Evolutionary conservation across 2,888 invertebrate genomes (phyloP).

Genomic region (Pyrgus malvae): DNA sequence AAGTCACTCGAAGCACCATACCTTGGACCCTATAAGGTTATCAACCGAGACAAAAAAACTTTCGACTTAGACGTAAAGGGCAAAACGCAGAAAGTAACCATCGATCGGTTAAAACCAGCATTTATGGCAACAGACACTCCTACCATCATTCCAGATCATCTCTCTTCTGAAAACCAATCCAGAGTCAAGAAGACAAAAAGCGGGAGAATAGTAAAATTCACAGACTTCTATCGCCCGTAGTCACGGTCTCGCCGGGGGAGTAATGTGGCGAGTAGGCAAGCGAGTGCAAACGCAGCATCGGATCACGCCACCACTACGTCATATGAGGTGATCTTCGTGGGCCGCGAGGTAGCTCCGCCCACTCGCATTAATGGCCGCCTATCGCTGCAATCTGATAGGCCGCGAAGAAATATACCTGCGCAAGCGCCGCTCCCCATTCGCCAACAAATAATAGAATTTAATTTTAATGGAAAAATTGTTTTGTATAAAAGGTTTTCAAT

Average conservation of each 20-base stretch:
- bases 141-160: not conserved
- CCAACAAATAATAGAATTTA: no score
- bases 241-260: conserved; percentile 4
- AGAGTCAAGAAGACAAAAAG: not conserved
- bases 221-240: conserved; percentile 1
- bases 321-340: no score
- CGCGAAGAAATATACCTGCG: no score
- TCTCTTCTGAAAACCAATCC: not conserved
- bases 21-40: not conserved
- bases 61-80: conserved; percentile 7
- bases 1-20: not conserved
- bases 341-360: no score
- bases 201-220: not conserved
- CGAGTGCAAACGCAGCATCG: no score
- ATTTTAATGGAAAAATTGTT: no score
- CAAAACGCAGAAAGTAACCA: not conserved
- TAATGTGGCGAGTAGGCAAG: conserved; percentile 4
- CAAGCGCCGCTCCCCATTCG: no score
- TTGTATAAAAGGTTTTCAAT: no score
- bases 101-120: conserved; percentile 3
- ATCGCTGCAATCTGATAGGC: no score
- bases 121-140: not conserved
- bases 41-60: no score
- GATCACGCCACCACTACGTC: no score
- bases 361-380: no score